Percentiles rank a stretch among this genome's conserved stretches.
phyloP scores from a whole-genome alignment of 2,113 vertebrate genomes.

The Sula dactylatra region DNA sequence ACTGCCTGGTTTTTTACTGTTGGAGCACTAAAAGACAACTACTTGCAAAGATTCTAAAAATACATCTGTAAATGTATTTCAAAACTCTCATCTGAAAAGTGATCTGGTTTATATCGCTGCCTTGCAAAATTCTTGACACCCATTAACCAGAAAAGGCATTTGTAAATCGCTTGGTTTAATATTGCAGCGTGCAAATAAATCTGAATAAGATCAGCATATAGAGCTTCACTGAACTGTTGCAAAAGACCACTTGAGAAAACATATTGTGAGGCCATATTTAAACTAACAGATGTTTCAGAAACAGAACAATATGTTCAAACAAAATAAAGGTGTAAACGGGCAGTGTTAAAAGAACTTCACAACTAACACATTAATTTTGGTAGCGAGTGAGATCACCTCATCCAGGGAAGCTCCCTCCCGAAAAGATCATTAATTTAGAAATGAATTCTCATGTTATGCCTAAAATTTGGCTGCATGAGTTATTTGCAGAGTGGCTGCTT shows the following conservation, averaged over 20 bases:
- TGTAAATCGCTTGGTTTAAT: neutral
- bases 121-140: neutral
- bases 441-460: neutral
- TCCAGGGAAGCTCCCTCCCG: neutral
- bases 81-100: conserved; percentile 1
- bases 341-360: conserved; percentile 32
- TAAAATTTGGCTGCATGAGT: conserved; percentile 32
- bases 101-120: neutral
- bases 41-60: conserved; percentile 5
- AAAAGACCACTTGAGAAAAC: conserved; percentile 63
- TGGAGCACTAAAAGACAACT: neutral
- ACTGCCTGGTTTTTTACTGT: neutral
- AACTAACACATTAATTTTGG: neutral
- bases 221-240: neutral
- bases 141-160: neutral
- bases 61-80: neutral
- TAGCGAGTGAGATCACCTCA: neutral
- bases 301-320: conserved; percentile 68
- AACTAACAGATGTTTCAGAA: conserved; percentile 67
- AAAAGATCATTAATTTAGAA: conserved; percentile 4
- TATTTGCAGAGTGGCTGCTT: conserved; percentile 38
- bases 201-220: conserved; percentile 1
- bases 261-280: conserved; percentile 60
- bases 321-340: conserved; percentile 59
- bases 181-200: neutral